A percentile compares a stretch with the other conserved stretches of the same genome.
Evolutionary conservation across 2,888 invertebrate species (phyloP).

Genomic region (Rhogogaster chlorosoma): DNA sequence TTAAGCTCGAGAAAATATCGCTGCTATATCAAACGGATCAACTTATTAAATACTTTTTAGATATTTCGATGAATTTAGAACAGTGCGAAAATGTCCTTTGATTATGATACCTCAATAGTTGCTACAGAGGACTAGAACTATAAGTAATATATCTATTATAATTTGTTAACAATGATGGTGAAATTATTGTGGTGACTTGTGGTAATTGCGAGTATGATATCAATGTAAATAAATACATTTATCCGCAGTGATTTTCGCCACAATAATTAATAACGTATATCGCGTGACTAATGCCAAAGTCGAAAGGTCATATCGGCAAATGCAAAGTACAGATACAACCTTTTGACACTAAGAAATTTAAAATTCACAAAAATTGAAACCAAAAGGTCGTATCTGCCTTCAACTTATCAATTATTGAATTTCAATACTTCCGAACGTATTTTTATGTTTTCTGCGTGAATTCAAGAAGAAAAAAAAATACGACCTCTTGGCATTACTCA

Average conservation of each 20-base stretch:
- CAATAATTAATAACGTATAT: background rate
- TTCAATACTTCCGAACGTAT: too few relatives aligned
- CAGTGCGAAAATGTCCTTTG: background rate
- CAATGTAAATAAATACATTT: slow-evolving; percentile 30
- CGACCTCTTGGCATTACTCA: too few relatives aligned
- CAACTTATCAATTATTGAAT: too few relatives aligned
- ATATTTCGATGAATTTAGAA: background rate
- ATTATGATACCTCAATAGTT: background rate
- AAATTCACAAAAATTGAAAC: too few relatives aligned
- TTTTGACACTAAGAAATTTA: too few relatives aligned
- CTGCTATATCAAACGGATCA: background rate
- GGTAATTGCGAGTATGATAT: background rate
- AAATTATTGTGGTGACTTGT: slow-evolving; percentile 1
- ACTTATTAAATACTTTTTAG: background rate
- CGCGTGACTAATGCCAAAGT: too few relatives aligned
- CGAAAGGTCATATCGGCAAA: too few relatives aligned
- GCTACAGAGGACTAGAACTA: background rate
- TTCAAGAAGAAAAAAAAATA: too few relatives aligned
- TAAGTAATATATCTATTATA: background rate
- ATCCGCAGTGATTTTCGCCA: slow-evolving; percentile 22
- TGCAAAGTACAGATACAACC: too few relatives aligned
- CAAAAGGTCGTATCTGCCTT: too few relatives aligned
- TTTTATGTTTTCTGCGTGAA: too few relatives aligned
- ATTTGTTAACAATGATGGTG: background rate
- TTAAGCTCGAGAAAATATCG: background rate